Conservation (phyloP, 2,888 invertebrate genomes). For the Drosophila mimica region DNA sequence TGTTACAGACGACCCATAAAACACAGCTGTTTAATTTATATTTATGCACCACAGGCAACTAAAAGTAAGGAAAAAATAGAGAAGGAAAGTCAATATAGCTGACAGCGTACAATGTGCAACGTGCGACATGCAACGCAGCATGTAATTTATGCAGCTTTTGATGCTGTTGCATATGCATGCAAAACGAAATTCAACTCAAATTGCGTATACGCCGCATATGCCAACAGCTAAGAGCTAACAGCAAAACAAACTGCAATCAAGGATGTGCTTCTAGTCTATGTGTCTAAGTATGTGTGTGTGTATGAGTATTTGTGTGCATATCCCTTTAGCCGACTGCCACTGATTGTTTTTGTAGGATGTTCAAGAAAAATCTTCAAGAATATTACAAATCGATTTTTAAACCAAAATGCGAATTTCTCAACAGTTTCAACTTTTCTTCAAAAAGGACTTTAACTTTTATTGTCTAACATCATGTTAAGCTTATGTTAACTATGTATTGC, state of each 20-base stretch:
- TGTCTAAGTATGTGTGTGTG: background rate
- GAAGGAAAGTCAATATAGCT: conserved; percentile 42
- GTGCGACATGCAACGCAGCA: conserved; percentile 49
- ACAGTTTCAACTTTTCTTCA: background rate
- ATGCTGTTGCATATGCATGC: conserved; percentile 76
- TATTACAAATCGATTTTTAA: conserved; percentile 7
- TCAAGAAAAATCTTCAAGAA: background rate
- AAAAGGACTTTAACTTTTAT: background rate
- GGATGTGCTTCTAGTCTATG: background rate
- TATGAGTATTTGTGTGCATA: background rate
- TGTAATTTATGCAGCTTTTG: conserved; percentile 75
- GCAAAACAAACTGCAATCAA: conserved; percentile 22
- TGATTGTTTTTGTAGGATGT: conserved; percentile 22
- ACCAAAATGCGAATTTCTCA: background rate
- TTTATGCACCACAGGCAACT: conserved; percentile 41
- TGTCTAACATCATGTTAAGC: background rate
- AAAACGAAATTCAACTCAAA: conserved; percentile 18
- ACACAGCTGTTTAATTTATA: conserved; percentile 48
- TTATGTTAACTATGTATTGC: background rate
- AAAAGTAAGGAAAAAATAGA: background rate
- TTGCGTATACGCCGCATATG: conserved; percentile 40
- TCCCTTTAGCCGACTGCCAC: background rate
- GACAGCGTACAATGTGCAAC: conserved; percentile 43
- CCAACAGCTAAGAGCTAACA: conserved; percentile 4
- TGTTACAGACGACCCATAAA: conserved; percentile 37